Evolutionary conservation across 2,797 vertebrate genomes (phyloP).

Genomic region (Phalanger gymnotis): DNA sequence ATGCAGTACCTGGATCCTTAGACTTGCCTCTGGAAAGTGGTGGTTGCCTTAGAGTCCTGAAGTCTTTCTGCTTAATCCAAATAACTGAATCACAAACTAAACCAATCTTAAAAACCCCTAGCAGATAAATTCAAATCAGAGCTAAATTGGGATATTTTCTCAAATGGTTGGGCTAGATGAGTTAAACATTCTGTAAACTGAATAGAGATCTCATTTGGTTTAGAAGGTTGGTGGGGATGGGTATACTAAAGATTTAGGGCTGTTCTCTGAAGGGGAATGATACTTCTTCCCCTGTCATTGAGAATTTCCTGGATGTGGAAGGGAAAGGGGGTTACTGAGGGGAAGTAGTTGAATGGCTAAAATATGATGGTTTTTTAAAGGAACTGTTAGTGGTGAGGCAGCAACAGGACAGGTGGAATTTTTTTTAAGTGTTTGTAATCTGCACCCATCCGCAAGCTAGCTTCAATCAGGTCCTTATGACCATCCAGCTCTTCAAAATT

Average conservation of each 20-base stretch:
- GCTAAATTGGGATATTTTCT: fast-evolving
- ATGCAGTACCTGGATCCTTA: fast-evolving
- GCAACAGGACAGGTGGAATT: fast-evolving
- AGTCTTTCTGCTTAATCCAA: neutral
- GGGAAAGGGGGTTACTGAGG: neutral
- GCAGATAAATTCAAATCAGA: neutral
- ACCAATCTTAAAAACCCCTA: neutral
- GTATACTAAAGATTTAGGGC: neutral
- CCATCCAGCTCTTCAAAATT: neutral
- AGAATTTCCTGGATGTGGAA: fast-evolving
- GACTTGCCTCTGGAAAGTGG: fast-evolving
- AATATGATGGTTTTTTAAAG: neutral
- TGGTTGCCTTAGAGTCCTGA: neutral
- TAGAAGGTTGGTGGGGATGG: neutral
- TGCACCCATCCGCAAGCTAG: neutral
- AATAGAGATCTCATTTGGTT: fast-evolving
- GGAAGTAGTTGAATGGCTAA: neutral
- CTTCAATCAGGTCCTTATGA: neutral
- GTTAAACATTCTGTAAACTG: fast-evolving
- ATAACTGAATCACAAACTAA: neutral
- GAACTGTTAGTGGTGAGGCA: neutral
- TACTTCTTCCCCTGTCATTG: neutral
- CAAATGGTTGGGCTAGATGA: fast-evolving
- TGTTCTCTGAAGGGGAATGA: neutral
- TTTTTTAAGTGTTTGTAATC: neutral